Percentiles rank a stretch among this genome's conserved stretches.
phyloP scores from a whole-genome alignment of 2,113 vertebrate species.

The Potamarius usumacintae region DNA sequence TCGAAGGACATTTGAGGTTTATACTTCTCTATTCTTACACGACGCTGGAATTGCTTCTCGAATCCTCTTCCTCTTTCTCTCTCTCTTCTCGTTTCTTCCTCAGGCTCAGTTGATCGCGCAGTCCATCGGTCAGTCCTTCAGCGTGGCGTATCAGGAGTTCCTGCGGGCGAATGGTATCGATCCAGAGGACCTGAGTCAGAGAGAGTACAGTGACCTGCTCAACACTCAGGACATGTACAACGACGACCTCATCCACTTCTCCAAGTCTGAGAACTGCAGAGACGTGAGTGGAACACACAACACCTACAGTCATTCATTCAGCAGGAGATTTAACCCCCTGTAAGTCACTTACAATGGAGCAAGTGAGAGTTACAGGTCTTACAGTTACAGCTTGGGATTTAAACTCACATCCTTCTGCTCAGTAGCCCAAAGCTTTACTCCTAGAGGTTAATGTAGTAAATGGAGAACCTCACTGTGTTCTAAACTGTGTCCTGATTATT shows the following conservation, averaged over 20 bases:
- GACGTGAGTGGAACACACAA: slow-evolving; percentile 76
- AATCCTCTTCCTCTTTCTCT: not conserved
- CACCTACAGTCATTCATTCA: not conserved
- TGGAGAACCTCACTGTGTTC: not conserved
- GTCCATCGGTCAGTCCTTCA: slow-evolving; percentile 96
- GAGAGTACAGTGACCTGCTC: slow-evolving; percentile 96
- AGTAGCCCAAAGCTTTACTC: not conserved
- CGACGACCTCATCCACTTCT: slow-evolving; percentile 98
- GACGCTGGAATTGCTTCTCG: not conserved
- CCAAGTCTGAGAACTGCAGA: slow-evolving; percentile 98
- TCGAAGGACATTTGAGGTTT: not conserved
- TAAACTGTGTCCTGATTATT: not conserved
- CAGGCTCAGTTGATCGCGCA: slow-evolving; percentile 97
- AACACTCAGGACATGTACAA: slow-evolving; percentile 99
- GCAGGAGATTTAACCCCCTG: not conserved
- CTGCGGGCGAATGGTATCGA: slow-evolving; percentile 95
- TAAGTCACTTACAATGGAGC: not conserved
- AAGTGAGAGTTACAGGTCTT: not conserved
- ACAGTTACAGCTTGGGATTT: not conserved
- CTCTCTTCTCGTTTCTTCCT: not conserved
- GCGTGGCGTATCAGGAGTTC: slow-evolving; percentile 97
- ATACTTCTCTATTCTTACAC: not conserved
- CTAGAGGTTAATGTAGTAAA: not conserved
- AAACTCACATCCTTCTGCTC: not conserved
- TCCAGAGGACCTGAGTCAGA: slow-evolving; percentile 94